A percentile compares a stretch with the other conserved stretches of the same genome.
Conservation (phyloP, 2,797 vertebrate genomes). For the Sebastiscus albofasciatus region DNA sequence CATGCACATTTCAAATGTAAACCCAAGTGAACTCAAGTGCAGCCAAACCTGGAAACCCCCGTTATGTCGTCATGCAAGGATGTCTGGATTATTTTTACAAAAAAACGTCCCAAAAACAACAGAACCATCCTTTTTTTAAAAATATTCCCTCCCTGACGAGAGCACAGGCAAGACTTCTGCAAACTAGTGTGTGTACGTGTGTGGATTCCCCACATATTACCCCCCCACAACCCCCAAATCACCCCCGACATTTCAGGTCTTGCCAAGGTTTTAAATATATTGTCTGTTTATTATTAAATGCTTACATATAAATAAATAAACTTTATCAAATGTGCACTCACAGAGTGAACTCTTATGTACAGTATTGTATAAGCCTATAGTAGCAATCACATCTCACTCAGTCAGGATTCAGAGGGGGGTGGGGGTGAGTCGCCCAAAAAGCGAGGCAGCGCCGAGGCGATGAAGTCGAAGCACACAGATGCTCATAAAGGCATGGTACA, state of each 20-base stretch:
- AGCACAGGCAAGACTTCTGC: conserved; percentile 88
- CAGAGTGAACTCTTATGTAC: conserved; percentile 99
- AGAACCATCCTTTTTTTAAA: conserved; percentile 87
- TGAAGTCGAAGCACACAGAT: conserved; percentile 44
- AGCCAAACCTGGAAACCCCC: conserved; percentile 93
- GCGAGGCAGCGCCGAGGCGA: conserved; percentile 39
- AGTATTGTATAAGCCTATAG: conserved; percentile 97
- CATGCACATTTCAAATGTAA: conserved; percentile 99
- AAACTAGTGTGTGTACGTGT: conserved; percentile 56
- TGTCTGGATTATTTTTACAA: conserved; percentile 87
- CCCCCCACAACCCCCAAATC: conserved; percentile 56
- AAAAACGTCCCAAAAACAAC: conserved; percentile 80
- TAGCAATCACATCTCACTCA: conserved; percentile 81
- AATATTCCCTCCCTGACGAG: conserved; percentile 84
- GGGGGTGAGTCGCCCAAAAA: conserved; percentile 58
- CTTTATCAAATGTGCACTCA: conserved; percentile 99
- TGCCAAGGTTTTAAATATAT: conserved; percentile 92
- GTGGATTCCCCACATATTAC: conserved; percentile 73
- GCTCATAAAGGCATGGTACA: conserved; percentile 56
- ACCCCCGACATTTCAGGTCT: conserved; percentile 76
- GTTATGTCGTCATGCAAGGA: conserved; percentile 92
- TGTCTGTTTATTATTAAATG: conserved; percentile 89
- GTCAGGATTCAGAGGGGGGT: conserved; percentile 77
- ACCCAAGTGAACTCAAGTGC: conserved; percentile 99
- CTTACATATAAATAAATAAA: conserved; percentile 99